Evolutionary conservation across 1,140 invertebrate species (phyloP), one percentile per base, ranked within the genome.

Genomic region (Apis cerana): DNA sequence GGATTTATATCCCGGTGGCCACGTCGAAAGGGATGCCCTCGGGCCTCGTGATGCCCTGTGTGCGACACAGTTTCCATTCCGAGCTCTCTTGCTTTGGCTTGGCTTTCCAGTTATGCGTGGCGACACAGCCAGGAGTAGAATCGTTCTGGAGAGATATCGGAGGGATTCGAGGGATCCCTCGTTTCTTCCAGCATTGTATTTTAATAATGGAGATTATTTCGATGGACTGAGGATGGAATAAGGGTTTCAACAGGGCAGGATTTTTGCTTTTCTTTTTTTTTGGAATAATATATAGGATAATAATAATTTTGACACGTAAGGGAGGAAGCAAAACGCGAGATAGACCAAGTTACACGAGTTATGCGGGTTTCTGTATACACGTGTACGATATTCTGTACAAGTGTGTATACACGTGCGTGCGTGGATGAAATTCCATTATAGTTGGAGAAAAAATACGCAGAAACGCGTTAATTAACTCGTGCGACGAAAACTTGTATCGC

Each of bases 291-390:
- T 27, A 27, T 27, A 27, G 27, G 27, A 27, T 27, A 1, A 27
- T 27, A 27, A 27, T 27, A 27, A 27, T 27, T 27, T 27, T 27
- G 77, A 79, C 77, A 72, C 77, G 27, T 27, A 27, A 27, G 27
- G 27, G 27, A 27, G 27, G 27, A 1, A 27, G 27, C 1, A 27
- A 27, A 27, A 27, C 65, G 65, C 43, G 54, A 61, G 67, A 79
- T 70, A 67, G 76, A 79, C 67, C 43, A 79, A 70, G 67, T 79
- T 79, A 59, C 56, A 43, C 65, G 10, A 10, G 62, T 77, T 65
- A 52, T 50, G 23, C n/a, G 67, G 67, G 68, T 62, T 27, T 43
- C 33, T 17, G 11, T 54, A 76, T 19, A 54, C 12, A 5, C 19
- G 23, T 0, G 62, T 17, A 33, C 33, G 33, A 1, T 43, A 43